These are phyloP conservation scores for Smutsia temminckii DNA, from an alignment of 2,797 vertebrate species.

Conservation along the genomic window DNA sequence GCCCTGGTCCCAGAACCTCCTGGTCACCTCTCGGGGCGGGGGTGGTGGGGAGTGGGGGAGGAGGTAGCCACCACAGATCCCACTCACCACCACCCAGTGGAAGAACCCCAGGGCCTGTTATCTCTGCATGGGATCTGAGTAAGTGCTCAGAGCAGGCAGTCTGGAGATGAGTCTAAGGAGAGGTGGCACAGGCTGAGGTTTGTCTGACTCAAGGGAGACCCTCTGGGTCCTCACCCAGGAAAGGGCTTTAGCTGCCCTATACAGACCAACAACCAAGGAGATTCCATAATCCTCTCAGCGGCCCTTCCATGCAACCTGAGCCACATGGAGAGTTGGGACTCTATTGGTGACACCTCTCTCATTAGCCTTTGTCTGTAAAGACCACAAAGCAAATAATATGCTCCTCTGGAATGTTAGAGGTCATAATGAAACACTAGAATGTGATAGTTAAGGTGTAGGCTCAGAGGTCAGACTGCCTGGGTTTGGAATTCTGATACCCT, in stretches of 20 bases:
- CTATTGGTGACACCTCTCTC: background rate
- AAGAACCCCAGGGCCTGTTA: background rate
- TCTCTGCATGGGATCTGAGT: background rate
- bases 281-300: background rate
- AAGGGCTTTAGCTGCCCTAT: background rate
- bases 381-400: background rate
- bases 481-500: background rate
- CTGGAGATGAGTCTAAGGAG: background rate
- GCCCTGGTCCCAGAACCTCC: background rate
- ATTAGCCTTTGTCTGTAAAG: background rate
- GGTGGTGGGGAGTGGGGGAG: no score
- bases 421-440: background rate
- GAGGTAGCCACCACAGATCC: background rate
- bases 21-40: background rate
- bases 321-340: background rate
- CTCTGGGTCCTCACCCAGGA: background rate
- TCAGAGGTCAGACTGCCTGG: conserved; percentile 11
- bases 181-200: background rate
- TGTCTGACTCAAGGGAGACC: background rate
- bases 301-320: background rate
- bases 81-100: background rate
- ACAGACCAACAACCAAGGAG: background rate
- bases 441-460: background rate
- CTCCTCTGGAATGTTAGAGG: background rate
- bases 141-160: background rate